These are phyloP conservation scores for Acrocyrtus sp. DNA, from an alignment of 2,888 invertebrate genomes.

Conservation along the genomic window DNA sequence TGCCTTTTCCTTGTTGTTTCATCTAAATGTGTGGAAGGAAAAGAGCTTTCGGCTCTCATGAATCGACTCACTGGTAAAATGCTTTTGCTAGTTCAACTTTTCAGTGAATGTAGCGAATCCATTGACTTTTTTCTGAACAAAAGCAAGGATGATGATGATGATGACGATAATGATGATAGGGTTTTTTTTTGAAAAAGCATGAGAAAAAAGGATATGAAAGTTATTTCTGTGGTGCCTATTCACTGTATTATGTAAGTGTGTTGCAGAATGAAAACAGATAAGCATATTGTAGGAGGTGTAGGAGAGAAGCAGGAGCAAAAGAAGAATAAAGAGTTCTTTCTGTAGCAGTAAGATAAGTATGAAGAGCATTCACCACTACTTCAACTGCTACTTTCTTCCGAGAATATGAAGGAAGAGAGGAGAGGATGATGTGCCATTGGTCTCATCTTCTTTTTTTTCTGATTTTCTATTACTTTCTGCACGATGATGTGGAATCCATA, in stretches of 20 bases:
- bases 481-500: slow-evolving; percentile 7
- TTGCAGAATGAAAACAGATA: not conserved
- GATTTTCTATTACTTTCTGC: slow-evolving; percentile 36
- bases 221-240: not conserved
- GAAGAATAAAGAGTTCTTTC: not conserved
- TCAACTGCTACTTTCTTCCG: slow-evolving; percentile 19
- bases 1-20: not conserved
- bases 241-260: not conserved
- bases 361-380: not conserved
- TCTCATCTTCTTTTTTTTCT: slow-evolving; percentile 38
- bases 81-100: slow-evolving; percentile 26
- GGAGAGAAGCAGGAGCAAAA: slow-evolving; percentile 13
- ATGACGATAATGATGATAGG: not conserved
- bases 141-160: slow-evolving; percentile 25
- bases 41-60: too few relatives aligned
- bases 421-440: slow-evolving; percentile 31
- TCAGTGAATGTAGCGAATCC: slow-evolving; percentile 39
- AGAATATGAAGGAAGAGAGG: slow-evolving; percentile 14
- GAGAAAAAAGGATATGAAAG: not conserved
- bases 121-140: slow-evolving; percentile 39
- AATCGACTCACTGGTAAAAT: not conserved
- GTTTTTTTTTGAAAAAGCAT: not conserved
- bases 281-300: slow-evolving; percentile 20
- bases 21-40: not conserved
- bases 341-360: not conserved